Conservation (phyloP, 2,797 vertebrate genomes). For the Muraenolepis orangiensis region DNA sequence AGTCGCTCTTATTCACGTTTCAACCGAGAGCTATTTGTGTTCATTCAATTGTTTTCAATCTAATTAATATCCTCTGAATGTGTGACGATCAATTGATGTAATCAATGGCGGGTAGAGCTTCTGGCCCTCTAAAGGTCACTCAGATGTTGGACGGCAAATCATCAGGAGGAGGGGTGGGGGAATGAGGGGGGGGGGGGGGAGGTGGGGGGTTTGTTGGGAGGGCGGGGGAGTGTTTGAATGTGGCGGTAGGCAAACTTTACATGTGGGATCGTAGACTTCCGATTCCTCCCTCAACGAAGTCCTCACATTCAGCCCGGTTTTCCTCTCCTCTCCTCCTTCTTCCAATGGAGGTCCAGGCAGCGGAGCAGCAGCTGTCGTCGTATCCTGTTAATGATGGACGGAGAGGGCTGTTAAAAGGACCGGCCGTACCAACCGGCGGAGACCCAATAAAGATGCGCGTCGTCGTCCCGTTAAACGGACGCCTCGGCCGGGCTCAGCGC, state of each 20-base stretch:
- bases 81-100: slow-evolving; percentile 77
- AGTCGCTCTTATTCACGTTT: slow-evolving; percentile 64
- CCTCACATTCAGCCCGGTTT: slow-evolving; percentile 34
- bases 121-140: slow-evolving; percentile 77
- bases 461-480: slow-evolving; percentile 76
- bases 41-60: slow-evolving; percentile 75
- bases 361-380: slow-evolving; percentile 25
- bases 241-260: slow-evolving; percentile 63
- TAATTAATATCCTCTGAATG: slow-evolving; percentile 80
- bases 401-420: slow-evolving; percentile 73
- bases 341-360: too few species aligned
- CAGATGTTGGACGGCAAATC: slow-evolving; percentile 74
- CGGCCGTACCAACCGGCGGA: slow-evolving; percentile 73
- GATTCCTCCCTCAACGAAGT: slow-evolving; percentile 48
- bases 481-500: too few species aligned
- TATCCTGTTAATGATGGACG: slow-evolving; percentile 73
- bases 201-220: too few species aligned
- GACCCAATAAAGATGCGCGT: slow-evolving; percentile 76
- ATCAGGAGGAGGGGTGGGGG: slow-evolving; percentile 65
- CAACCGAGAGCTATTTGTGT: slow-evolving; percentile 75
- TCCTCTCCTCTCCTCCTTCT: neutral
- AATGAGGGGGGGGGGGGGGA: slow-evolving; percentile 54
- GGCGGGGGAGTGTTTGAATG: slow-evolving; percentile 65
- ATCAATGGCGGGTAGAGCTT: slow-evolving; percentile 75
- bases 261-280: slow-evolving; percentile 61